Evolutionary conservation across 37 sponge, comb jelly and placozoan species (phyloP).

Genomic region (Hexactinellida sp.): DNA sequence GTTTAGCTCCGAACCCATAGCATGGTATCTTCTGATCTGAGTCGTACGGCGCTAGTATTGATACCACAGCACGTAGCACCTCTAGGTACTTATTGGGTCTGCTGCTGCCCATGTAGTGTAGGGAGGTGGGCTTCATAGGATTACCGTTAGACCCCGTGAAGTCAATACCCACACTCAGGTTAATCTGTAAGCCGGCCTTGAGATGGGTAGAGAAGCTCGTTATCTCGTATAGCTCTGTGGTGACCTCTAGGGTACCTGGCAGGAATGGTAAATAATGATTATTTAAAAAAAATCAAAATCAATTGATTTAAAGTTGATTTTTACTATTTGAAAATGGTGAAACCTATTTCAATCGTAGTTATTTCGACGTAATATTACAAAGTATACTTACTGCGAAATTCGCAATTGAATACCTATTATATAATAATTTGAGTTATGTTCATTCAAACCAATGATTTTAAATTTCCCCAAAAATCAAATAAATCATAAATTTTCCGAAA

Average conservation of each 20-base stretch:
- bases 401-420: no score
- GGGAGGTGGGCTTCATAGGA: not conserved
- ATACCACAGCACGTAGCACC: not conserved
- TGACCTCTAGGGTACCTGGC: not conserved
- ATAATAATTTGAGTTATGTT: no score
- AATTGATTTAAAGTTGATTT: no score
- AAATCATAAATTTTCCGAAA: no score
- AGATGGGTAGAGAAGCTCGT: conserved; percentile 26
- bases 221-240: not conserved
- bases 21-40: not conserved
- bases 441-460: no score
- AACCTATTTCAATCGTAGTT: no score
- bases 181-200: conserved; percentile 19
- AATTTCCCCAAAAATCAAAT: no score
- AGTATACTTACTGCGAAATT: no score
- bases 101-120: not conserved
- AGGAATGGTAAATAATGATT: no score
- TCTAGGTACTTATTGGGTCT: not conserved
- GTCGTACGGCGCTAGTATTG: not conserved
- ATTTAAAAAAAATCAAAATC: no score
- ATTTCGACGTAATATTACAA: no score
- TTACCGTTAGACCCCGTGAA: conserved; percentile 19
- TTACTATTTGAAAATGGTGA: no score
- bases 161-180: conserved; percentile 22
- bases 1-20: conserved; percentile 5